Percentiles rank a stretch among this genome's conserved stretches.
Evolutionary conservation across 2,888 invertebrate species (phyloP).

Genomic region (Anthrax anthrax): DNA sequence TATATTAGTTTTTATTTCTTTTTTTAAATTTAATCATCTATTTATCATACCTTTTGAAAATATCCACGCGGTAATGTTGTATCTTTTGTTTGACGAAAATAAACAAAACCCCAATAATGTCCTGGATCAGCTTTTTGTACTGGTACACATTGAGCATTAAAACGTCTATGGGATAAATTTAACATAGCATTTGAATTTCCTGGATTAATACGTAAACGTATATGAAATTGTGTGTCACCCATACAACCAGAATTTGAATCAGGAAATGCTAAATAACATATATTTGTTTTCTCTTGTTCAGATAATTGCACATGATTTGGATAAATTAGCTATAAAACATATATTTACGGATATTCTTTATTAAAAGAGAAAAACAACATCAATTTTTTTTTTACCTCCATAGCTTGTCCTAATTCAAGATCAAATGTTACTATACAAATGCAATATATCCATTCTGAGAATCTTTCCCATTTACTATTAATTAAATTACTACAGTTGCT

Average conservation of each 20-base stretch:
- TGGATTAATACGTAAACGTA: slow-evolving; percentile 64
- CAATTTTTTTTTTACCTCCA: slow-evolving; percentile 57
- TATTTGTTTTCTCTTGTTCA: slow-evolving; percentile 79
- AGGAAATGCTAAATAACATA: slow-evolving; percentile 97
- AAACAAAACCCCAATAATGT: slow-evolving; percentile 95
- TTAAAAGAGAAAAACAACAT: neutral
- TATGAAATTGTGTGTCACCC: slow-evolving; percentile 96
- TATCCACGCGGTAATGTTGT: slow-evolving; percentile 84
- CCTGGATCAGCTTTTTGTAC: slow-evolving; percentile 67
- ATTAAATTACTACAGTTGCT: neutral
- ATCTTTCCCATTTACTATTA: slow-evolving; percentile 46
- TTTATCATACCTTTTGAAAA: slow-evolving; percentile 92
- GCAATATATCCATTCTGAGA: slow-evolving; percentile 92
- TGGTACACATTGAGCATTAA: slow-evolving; percentile 63
- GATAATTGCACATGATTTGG: slow-evolving; percentile 62
- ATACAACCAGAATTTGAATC: slow-evolving; percentile 98
- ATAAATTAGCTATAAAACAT: slow-evolving; percentile 47
- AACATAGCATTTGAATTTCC: slow-evolving; percentile 37
- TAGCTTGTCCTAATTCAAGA: slow-evolving; percentile 94
- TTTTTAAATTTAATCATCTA: no score
- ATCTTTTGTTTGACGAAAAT: slow-evolving; percentile 95
- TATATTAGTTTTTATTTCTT: neutral
- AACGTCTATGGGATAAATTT: slow-evolving; percentile 44
- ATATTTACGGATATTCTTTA: no score
- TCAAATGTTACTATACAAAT: slow-evolving; percentile 98